Conservation (phyloP, 2,113 vertebrate species). For the Neodon shergylaensis region DNA sequence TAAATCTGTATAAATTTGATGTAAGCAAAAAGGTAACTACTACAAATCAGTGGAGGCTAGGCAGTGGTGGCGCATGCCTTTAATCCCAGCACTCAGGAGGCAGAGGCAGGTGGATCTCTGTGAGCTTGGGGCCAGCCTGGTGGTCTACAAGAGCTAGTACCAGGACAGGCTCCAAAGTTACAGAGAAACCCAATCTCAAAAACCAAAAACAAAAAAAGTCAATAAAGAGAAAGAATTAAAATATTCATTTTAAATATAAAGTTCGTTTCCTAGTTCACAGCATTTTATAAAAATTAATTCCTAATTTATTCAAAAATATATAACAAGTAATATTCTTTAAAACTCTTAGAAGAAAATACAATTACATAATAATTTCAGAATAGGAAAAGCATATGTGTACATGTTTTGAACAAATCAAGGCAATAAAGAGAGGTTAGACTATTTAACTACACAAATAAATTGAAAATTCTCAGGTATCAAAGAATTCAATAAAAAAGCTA, state of each 20-base stretch:
- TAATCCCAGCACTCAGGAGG: no score
- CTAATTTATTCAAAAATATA: background rate
- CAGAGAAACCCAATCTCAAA: no score
- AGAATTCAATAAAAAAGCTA: constrained; percentile 38
- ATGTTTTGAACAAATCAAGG: background rate
- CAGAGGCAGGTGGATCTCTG: no score
- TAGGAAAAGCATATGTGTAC: background rate
- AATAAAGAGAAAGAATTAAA: background rate
- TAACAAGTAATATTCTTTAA: constrained; percentile 12
- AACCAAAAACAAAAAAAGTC: no score
- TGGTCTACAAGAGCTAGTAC: no score
- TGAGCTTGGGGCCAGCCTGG: no score
- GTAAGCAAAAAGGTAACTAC: background rate
- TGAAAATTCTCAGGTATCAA: constrained; percentile 18
- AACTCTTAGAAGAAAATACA: constrained; percentile 32
- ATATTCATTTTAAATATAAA: background rate
- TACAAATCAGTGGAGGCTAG: background rate
- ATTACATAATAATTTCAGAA: background rate
- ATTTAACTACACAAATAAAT: constrained; percentile 37
- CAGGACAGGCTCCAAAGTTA: no score
- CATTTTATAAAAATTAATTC: constrained; percentile 35
- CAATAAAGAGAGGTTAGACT: background rate
- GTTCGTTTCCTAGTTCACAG: constrained; percentile 6
- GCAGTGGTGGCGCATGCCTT: no score
- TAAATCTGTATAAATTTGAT: background rate